Evolutionary conservation across 2,888 invertebrate genomes (phyloP).

Genomic region (Lasioglossum lativentre): DNA sequence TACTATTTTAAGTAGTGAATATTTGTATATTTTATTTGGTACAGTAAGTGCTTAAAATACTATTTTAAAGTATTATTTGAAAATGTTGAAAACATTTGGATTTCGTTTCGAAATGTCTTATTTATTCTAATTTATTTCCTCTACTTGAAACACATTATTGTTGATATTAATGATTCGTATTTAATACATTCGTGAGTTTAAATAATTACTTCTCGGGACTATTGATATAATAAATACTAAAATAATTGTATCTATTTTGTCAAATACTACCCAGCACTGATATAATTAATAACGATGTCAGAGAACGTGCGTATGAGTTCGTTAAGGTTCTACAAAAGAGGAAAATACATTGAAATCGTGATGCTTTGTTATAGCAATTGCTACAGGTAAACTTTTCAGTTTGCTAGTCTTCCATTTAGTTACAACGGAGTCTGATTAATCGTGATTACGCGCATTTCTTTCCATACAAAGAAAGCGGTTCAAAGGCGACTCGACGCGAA

Average conservation of each 20-base stretch:
- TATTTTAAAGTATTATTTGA: not conserved
- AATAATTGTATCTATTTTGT: not conserved
- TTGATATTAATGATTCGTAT: not conserved
- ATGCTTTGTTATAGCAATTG: not conserved
- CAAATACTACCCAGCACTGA: slow-evolving; percentile 2
- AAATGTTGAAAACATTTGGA: not conserved
- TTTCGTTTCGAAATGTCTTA: not conserved
- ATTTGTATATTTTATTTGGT: not conserved
- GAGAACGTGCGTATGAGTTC: not conserved
- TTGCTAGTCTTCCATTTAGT: slow-evolving; percentile 9
- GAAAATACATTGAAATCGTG: too few relatives aligned
- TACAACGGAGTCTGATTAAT: not conserved
- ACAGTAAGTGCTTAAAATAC: not conserved
- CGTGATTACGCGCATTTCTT: not conserved
- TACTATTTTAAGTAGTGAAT: not conserved
- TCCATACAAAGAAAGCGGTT: not conserved
- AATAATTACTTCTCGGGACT: not conserved
- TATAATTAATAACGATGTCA: not conserved
- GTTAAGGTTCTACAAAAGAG: not conserved
- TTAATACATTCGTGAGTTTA: not conserved
- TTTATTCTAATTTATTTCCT: not conserved
- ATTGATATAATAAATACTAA: not conserved
- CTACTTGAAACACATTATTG: not conserved
- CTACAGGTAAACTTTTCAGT: not conserved
- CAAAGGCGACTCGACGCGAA: not conserved